Evolutionary conservation across 2,113 vertebrate species (phyloP), one percentile per base, ranked within the genome.

Genomic region (Lichenostomus cassidix): DNA sequence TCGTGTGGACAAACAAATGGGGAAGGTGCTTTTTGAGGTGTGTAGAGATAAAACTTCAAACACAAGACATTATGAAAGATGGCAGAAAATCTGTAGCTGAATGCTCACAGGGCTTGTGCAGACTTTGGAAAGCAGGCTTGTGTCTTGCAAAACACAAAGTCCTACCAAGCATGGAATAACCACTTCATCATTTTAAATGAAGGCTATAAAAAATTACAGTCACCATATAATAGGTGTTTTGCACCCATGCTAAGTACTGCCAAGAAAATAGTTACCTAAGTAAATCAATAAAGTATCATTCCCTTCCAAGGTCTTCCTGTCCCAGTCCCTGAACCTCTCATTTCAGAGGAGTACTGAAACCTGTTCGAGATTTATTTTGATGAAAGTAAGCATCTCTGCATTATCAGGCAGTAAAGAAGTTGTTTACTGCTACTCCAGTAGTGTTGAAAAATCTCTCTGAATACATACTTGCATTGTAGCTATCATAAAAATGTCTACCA

Each of bases 361-460:
- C 95, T 86, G 89, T 86, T 92, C 53, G 95, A 96, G 97, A 97
- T 97, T 97, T 97, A 97, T 97, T 97, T 94, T 96, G 90, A 97
- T 92, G 97, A 91, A 92, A 89, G 90, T 94, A 95, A 95, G 92
- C 96, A 91, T 94, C 94, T 96, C 91, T 95, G 70, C n/a, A 83
- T 97, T 97, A 98, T 96, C 95, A 89, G 94, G 91, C 95, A 84
- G 74, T 92, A 95, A 97, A 96, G 91, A 95, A 94, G 89, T 89
- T 94, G 95, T 97, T 97, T 94, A 97, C 95, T 94, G 55, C 93
- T 96, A 92, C 77, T 90, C 75, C 55, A 85, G 60, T 82, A 73
- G 73, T 64, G 77, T 85, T 87, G 94, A 95, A 97, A 97, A 96
- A 87, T 90, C 77, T 56, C 69, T 83, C 80, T 88, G 95, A 97